Percentiles rank a stretch among this genome's conserved stretches.
phyloP scores from a whole-genome alignment of 92 coral and sea anemone species.

The Palythoa grandiflora region DNA sequence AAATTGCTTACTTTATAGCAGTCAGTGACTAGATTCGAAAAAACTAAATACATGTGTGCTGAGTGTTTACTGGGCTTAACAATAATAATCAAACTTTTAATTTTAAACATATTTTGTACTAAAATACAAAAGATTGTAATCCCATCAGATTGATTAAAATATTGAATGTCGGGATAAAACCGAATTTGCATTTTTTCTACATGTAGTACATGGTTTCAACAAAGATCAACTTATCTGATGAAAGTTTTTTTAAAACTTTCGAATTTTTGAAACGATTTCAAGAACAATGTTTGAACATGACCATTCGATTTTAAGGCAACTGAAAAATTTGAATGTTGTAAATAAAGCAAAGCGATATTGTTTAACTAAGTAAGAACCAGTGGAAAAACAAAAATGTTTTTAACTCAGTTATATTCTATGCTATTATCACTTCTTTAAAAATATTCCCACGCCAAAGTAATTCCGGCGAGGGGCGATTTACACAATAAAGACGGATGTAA shows the following conservation, averaged over 20 bases:
- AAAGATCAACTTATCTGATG: not conserved
- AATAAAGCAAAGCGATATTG: not conserved
- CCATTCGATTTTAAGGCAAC: not conserved
- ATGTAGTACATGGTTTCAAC: not conserved
- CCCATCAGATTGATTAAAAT: not conserved
- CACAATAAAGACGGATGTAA: conserved; percentile 20
- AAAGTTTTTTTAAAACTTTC: not conserved
- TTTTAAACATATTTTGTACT: not conserved
- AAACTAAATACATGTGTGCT: not conserved
- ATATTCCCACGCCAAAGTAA: conserved; percentile 25
- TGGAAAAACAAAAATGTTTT: not conserved
- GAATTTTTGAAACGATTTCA: not conserved
- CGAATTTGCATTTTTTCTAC: not conserved
- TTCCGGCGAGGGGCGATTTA: not conserved
- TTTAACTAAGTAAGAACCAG: not conserved
- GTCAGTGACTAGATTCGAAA: not conserved
- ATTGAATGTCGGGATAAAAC: not conserved
- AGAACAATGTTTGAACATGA: not conserved
- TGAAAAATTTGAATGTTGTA: not conserved
- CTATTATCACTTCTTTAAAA: not conserved
- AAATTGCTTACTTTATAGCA: not conserved
- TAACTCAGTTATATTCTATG: not conserved
- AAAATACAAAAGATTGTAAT: not conserved
- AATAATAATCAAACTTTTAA: not conserved
- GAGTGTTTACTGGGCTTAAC: not conserved